These are phyloP conservation scores for Ornithoptera priamus DNA, from an alignment of 2,888 invertebrate species.

Conservation along the genomic window DNA sequence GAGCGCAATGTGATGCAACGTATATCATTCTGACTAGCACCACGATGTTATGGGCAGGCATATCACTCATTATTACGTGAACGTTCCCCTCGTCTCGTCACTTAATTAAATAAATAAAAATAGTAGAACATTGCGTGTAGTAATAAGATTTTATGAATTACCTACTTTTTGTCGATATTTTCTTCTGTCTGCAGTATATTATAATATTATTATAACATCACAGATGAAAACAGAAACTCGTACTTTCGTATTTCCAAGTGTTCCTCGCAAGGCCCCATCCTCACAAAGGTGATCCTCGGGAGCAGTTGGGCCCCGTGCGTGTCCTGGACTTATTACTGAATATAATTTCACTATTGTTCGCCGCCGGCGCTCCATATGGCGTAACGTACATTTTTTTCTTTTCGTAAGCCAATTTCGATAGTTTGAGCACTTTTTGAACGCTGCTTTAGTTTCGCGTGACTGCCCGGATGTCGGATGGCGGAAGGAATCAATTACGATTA, in stretches of 20 bases:
- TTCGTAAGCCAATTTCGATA: conserved; percentile 67
- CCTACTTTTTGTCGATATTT: background rate
- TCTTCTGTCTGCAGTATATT: background rate
- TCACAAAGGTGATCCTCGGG: conserved; percentile 44
- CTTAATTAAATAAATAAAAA: too few relatives aligned
- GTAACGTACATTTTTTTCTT: conserved; percentile 67
- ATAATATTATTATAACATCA: background rate
- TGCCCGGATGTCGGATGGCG: conserved; percentile 45
- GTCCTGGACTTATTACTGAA: conserved; percentile 73
- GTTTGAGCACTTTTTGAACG: conserved; percentile 47
- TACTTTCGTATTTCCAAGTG: conserved; percentile 9
- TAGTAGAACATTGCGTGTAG: too few relatives aligned
- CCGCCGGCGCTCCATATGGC: conserved; percentile 75
- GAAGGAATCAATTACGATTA: conserved; percentile 58
- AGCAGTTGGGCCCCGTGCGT: conserved; percentile 73
- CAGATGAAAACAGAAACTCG: background rate
- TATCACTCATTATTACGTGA: too few relatives aligned
- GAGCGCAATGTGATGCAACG: too few relatives aligned
- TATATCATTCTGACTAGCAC: too few relatives aligned
- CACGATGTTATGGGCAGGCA: too few relatives aligned
- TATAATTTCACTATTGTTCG: conserved; percentile 78
- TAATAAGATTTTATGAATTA: too few relatives aligned
- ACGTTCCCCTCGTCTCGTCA: too few relatives aligned
- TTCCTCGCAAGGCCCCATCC: conserved; percentile 22
- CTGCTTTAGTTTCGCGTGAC: conserved; percentile 69